These are phyloP conservation scores for Epinephelus coioides DNA, from an alignment of 2,797 vertebrate genomes.

Conservation along the genomic window DNA sequence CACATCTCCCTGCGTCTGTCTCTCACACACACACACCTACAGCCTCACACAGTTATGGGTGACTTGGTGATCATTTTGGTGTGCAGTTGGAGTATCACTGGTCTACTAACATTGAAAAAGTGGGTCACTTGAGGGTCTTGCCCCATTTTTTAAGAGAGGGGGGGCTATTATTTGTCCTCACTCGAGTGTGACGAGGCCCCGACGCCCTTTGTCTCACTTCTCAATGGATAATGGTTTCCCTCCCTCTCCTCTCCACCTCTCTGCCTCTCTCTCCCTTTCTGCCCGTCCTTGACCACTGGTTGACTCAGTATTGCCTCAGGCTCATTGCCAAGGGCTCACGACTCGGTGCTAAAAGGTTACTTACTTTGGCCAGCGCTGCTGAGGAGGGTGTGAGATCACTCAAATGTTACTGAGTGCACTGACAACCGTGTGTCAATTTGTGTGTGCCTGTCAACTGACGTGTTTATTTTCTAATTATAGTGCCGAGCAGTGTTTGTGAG, in stretches of 20 bases:
- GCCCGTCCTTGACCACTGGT: slow-evolving; percentile 66
- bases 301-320: slow-evolving; percentile 63
- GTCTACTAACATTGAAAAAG: slow-evolving; percentile 56
- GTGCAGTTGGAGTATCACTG: slow-evolving; percentile 48
- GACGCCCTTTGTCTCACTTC: slow-evolving; percentile 63
- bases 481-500: slow-evolving; percentile 1
- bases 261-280: slow-evolving; percentile 17
- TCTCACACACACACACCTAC: slow-evolving; percentile 30
- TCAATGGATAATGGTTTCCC: slow-evolving; percentile 61
- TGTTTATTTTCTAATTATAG: slow-evolving; percentile 29
- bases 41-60: slow-evolving; percentile 36
- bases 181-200: slow-evolving; percentile 66
- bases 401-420: slow-evolving; percentile 19
- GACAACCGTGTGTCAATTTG: slow-evolving; percentile 11
- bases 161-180: slow-evolving; percentile 75
- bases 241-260: slow-evolving; percentile 15
- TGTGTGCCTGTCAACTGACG: neutral
- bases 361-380: slow-evolving; percentile 42
- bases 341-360: slow-evolving; percentile 53
- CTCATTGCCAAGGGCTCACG: slow-evolving; percentile 56
- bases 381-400: slow-evolving; percentile 43
- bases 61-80: slow-evolving; percentile 42
- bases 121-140: slow-evolving; percentile 72
- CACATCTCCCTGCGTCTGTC: slow-evolving; percentile 17
- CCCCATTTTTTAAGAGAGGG: slow-evolving; percentile 45